Evolutionary conservation across 2,888 invertebrate genomes (phyloP).

Genomic region (Crocallis elinguaria): DNA sequence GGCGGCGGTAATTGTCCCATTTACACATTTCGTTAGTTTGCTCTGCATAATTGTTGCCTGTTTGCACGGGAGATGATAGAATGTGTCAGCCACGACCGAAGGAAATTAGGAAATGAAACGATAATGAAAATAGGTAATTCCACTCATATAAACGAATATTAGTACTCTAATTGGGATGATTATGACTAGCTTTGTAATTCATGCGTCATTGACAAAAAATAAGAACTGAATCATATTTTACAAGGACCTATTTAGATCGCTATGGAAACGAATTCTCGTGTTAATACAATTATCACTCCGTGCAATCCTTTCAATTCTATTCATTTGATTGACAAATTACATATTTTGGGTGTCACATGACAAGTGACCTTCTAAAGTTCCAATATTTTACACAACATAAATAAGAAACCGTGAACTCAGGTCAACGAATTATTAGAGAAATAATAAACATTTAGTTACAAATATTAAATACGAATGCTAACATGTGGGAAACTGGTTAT

Average conservation of each 20-base stretch:
- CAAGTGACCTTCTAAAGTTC: conserved; percentile 10
- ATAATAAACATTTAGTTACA: conserved; percentile 19
- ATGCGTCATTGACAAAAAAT: conserved; percentile 7
- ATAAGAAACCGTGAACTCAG: conserved; percentile 42
- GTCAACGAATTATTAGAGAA: conserved; percentile 33
- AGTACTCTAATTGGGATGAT: conserved; percentile 1
- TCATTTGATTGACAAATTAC: conserved; percentile 15
- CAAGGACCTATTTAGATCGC: neutral
- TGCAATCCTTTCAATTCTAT: neutral
- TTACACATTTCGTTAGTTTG: conserved; percentile 83
- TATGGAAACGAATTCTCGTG: conserved; percentile 16
- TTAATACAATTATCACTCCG: conserved; percentile 20
- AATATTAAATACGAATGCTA: conserved; percentile 18
- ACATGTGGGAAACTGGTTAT: conserved; percentile 45
- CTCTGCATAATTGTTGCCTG: conserved; percentile 77
- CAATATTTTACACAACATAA: conserved; percentile 7
- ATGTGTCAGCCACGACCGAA: conserved; percentile 65
- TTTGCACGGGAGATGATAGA: conserved; percentile 72
- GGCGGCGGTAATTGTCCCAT: conserved; percentile 81
- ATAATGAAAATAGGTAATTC: conserved; percentile 29
- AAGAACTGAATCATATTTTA: neutral
- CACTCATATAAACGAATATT: neutral
- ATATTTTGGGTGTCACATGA: neutral
- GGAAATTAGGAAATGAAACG: conserved; percentile 58
- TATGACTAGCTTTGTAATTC: neutral